Base-by-base conservation (phyloP, 2,888 invertebrate genomes). In the Gonocerus acuteangulatus region DNA sequence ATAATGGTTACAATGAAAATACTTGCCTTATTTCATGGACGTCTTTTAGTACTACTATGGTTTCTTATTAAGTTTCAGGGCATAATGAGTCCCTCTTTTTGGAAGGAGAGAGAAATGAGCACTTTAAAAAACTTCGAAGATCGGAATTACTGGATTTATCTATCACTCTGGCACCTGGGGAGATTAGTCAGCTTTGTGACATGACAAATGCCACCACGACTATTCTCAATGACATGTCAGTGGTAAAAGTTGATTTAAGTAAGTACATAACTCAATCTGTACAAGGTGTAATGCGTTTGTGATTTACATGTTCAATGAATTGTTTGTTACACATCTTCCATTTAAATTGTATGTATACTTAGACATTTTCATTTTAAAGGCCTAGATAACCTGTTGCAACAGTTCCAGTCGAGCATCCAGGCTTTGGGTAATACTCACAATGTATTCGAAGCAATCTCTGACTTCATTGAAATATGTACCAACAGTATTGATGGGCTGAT, bases 401-500 rank as follows among this genome's bases (percentile, higher is more conserved):
- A 69, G 27, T 71, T 70, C 59, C 66, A 70, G 48, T 68, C 69
- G 52, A 67, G 67, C 2, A 63, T 69, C 34, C 64, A 67, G 32
- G 63, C 61, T 13, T 67, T 67, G 44, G 63, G 66, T 6, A 62
- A 65, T 27, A 71, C 72, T 15, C 71, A 71, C 16, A 79, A 82
- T 68, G 75, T 83, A 15, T 79, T 84, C 68, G 81, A 82, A 62
- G 80, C 82, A 1, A 71, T 85, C 59, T 75, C 79, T 39, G 81
- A 82, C 73, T 84, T 84, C 74, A 79, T 81, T 69, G 79, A 80
- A 67, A 79, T 79, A 27, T 85, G 85, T 71, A 77, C 79, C 21
- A 82, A 83, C 70, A 80, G 82, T 3, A 74, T 85, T 2, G 79
- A 80, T 48, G 71, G 78, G 73, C 77, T 73, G 70, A 75, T 71